Conservation (phyloP, 2,888 invertebrate genomes). For the Mesopsocus fuscifrons region DNA sequence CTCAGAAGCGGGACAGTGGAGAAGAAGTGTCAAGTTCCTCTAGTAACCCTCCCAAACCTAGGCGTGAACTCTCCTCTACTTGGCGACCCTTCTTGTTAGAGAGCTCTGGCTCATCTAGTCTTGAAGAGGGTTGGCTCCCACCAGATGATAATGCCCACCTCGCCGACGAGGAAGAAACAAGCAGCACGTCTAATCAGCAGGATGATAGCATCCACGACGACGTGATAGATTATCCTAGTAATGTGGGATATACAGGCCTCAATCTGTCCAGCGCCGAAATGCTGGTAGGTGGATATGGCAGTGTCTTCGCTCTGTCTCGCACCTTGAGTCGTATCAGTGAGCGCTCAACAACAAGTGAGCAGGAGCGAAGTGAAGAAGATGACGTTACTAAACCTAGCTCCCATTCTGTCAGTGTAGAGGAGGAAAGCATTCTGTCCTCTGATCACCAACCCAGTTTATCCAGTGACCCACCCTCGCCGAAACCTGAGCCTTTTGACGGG, state of each 20-base stretch:
- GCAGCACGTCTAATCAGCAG: slow-evolving; percentile 23
- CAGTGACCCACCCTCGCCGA: slow-evolving; percentile 46
- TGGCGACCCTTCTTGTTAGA: slow-evolving; percentile 71
- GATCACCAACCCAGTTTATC: slow-evolving; percentile 72
- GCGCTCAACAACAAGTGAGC: slow-evolving; percentile 72
- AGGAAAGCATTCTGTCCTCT: slow-evolving; percentile 64
- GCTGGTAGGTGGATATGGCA: slow-evolving; percentile 46
- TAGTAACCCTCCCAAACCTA: slow-evolving; percentile 8
- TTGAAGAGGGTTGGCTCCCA: slow-evolving; percentile 66
- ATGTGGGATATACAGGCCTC: slow-evolving; percentile 51
- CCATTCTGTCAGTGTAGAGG: slow-evolving; percentile 64
- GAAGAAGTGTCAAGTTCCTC: slow-evolving; percentile 6
- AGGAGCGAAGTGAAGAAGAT: slow-evolving; percentile 64
- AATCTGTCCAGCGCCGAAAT: slow-evolving; percentile 36
- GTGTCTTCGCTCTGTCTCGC: slow-evolving; percentile 51
- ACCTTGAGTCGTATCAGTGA: slow-evolving; percentile 75
- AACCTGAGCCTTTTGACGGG: slow-evolving; percentile 14
- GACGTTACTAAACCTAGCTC: slow-evolving; percentile 56
- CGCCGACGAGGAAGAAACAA: slow-evolving; percentile 35
- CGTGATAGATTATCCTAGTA: slow-evolving; percentile 51
- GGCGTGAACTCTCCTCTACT: slow-evolving; percentile 48
- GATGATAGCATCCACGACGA: slow-evolving; percentile 46
- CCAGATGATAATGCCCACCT: slow-evolving; percentile 35
- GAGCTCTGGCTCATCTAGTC: slow-evolving; percentile 68
- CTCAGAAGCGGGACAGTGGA: slow-evolving; percentile 18